Evolutionary conservation across 2,797 vertebrate genomes (phyloP), one percentile per base, ranked within the genome.

Genomic region (Alca torda): DNA sequence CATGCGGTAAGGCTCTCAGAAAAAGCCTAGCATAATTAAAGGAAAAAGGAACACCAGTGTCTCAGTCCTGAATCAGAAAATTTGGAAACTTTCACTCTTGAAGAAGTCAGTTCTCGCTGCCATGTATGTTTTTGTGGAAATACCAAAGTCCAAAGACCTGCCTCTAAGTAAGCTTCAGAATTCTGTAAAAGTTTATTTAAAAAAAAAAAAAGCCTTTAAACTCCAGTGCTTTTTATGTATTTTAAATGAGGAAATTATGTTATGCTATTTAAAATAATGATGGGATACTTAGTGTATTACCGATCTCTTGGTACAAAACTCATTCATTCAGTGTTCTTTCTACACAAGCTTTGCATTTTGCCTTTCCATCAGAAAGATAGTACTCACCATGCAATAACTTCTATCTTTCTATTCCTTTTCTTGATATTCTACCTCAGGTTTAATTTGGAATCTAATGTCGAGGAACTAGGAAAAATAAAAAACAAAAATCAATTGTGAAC

Each of bases 361-460:
- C 24, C 61, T 95, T 96, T 84, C 31, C 43, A 26, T 68, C 46
- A 94, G 53, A 89, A 93, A 87, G 59, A 64, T 18, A 43, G 46
- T 12, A 79, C 9, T 13, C 54, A 77, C 15, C 16, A 63, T 79
- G 37, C 63, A 74, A 92, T 83, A 96, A 92, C 80, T 87, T 95
- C 70, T 67, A 53, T 91, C 24, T 73, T 95, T 91, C 60, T 68
- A 16, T 83, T 87, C 64, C 53, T 91, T 95, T 64, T 33, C 11
- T 88, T 87, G 10, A 39, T 81, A 57, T 67, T 85, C 67, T 87
- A 75, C 54, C 92, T 90, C 35, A 69, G 45, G 48, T 87, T 90
- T 63, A 45, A 95, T 93, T 95, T 94, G 75, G 88, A 95, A 59
- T 82, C 54, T 95, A 96, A 96, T 72, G 26, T 39, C 0, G 2